Conservation (phyloP, 2,113 vertebrate species). For the Natator depressus region DNA sequence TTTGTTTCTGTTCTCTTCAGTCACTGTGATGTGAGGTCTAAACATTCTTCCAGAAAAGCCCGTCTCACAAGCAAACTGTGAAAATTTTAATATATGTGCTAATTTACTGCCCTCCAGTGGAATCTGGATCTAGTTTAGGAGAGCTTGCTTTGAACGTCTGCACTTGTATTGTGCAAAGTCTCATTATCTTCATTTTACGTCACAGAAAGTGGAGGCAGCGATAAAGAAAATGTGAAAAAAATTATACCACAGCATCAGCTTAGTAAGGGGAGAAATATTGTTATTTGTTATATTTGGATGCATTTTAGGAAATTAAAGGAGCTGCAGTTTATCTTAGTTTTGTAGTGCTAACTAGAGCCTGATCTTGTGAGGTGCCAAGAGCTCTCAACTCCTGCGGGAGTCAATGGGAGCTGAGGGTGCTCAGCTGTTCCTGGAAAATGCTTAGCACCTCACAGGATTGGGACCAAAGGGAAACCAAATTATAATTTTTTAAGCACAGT, state of each 20-base stretch:
- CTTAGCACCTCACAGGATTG: not conserved
- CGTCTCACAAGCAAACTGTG: not conserved
- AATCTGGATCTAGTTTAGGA: not conserved
- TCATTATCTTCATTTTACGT: not conserved
- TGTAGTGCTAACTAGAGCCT: not conserved
- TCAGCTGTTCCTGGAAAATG: not conserved
- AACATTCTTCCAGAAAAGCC: not conserved
- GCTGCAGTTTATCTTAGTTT: accelerated
- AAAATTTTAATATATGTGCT: not conserved
- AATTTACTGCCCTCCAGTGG: constrained; percentile 55
- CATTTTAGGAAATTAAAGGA: not conserved
- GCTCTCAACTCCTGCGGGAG: not conserved
- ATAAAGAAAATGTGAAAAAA: not conserved
- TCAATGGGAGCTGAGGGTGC: not conserved
- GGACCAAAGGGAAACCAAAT: not conserved
- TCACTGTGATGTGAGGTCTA: not conserved
- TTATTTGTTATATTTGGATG: not conserved
- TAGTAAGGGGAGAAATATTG: not conserved
- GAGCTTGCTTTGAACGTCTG: not conserved
- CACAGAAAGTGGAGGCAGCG: not conserved
- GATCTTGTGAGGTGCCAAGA: not conserved
- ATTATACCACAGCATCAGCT: not conserved
- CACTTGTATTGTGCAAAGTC: accelerated
- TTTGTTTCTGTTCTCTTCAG: constrained; percentile 23
- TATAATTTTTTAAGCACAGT: constrained; percentile 26